A percentile compares a stretch with the other conserved stretches of the same genome.
These are phyloP conservation scores for Calliopum simillimum DNA, from an alignment of 2,888 invertebrate genomes.

Conservation along the genomic window DNA sequence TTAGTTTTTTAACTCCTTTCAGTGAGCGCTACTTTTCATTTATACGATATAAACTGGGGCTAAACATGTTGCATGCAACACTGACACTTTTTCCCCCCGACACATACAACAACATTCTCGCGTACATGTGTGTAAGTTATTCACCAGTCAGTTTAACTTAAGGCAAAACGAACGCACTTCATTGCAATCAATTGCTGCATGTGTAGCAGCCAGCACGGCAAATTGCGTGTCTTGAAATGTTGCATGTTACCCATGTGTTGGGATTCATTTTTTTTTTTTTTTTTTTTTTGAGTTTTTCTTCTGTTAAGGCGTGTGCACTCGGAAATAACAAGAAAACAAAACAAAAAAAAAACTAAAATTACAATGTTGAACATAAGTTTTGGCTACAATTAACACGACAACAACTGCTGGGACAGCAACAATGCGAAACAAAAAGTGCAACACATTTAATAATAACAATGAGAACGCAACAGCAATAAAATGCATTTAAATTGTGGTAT, in stretches of 20 bases:
- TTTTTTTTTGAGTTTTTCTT: neutral
- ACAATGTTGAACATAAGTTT: neutral
- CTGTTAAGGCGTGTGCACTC: neutral
- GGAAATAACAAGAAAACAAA: neutral
- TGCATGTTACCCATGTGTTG: neutral
- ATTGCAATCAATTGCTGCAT: neutral
- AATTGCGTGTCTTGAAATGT: slow-evolving; percentile 4
- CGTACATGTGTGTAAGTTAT: too few relatives aligned
- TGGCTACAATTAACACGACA: neutral
- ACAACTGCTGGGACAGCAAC: too few relatives aligned
- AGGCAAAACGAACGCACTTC: neutral
- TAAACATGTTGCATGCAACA: slow-evolving; percentile 1
- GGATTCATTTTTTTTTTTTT: neutral
- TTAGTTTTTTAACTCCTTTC: neutral
- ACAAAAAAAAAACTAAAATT: slow-evolving; percentile 1
- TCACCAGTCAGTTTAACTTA: too few relatives aligned
- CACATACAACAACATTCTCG: too few relatives aligned
- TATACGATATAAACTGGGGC: neutral
- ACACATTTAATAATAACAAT: neutral
- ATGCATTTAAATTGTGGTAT: neutral
- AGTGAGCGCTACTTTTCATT: neutral
- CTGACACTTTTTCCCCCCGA: too few relatives aligned
- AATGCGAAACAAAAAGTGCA: neutral
- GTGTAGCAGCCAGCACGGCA: neutral
- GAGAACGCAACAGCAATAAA: neutral